phyloP scores from a whole-genome alignment of 2,797 vertebrate genomes.

The Apogon hyalosoma region DNA sequence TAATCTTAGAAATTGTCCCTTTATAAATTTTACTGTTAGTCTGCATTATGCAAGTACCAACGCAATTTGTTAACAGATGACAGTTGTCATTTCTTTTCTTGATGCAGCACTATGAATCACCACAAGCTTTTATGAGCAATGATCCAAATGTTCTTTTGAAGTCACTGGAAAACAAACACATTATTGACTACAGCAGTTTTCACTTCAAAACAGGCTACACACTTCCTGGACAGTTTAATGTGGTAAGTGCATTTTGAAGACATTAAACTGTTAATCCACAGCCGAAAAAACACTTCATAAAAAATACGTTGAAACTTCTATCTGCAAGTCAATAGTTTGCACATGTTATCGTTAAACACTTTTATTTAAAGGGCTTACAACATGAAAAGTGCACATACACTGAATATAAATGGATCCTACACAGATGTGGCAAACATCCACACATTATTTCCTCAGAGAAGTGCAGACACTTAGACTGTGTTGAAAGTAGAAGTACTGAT shows the following conservation, averaged over 20 bases:
- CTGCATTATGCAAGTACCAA: neutral
- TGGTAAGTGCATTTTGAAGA: slow-evolving; percentile 38
- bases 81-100: slow-evolving; percentile 17
- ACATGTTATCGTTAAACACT: neutral
- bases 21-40: neutral
- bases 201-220: slow-evolving; percentile 29
- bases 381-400: neutral
- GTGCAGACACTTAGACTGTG: too few species aligned
- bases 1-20: too few species aligned
- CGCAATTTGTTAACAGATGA: slow-evolving; percentile 12
- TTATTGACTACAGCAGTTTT: slow-evolving; percentile 19
- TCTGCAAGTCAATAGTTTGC: neutral
- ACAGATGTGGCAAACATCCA: too few species aligned
- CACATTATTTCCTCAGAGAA: too few species aligned
- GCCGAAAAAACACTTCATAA: slow-evolving; percentile 34
- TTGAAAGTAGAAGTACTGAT: too few species aligned
- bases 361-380: neutral
- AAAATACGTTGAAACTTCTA: slow-evolving; percentile 16
- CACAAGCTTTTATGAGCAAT: neutral
- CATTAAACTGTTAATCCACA: slow-evolving; percentile 40
- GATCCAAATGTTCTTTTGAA: slow-evolving; percentile 39
- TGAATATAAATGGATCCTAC: neutral
- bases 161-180: slow-evolving; percentile 42
- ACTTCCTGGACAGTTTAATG: slow-evolving; percentile 26
- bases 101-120: slow-evolving; percentile 9